Evolutionary conservation across 2,797 vertebrate genomes (phyloP).

Genomic region (Pipistrellus nathusii): DNA sequence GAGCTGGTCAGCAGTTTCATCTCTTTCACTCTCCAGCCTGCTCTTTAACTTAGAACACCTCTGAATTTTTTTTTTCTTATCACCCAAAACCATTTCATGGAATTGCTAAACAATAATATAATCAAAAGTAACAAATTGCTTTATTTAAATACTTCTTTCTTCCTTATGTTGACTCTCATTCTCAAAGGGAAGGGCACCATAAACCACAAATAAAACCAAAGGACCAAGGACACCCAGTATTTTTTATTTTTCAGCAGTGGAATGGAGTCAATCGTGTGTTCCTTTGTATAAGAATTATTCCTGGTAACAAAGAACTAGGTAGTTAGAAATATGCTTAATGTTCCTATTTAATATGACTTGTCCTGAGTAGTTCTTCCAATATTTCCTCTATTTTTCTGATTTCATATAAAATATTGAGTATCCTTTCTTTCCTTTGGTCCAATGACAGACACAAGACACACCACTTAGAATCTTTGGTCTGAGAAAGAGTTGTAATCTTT

Average conservation of each 20-base stretch:
- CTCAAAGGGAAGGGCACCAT: background rate
- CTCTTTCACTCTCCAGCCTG: background rate
- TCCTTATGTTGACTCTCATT: conserved; percentile 16
- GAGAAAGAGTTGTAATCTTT: background rate
- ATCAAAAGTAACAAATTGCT: conserved; percentile 8
- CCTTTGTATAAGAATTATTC: background rate
- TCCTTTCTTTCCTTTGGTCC: background rate
- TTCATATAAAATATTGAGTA: background rate
- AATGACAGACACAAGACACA: background rate
- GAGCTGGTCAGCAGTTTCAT: background rate
- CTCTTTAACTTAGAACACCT: background rate
- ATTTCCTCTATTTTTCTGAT: background rate
- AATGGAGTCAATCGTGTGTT: background rate
- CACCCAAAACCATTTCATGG: background rate
- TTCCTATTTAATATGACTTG: background rate
- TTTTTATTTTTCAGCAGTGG: background rate
- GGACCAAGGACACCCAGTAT: background rate
- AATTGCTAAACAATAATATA: conserved; percentile 10
- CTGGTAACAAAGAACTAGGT: background rate
- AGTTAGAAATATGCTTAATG: background rate
- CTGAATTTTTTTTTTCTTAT: background rate
- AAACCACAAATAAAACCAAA: conserved; percentile 33
- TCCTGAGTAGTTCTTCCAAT: background rate
- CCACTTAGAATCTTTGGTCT: background rate
- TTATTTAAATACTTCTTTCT: background rate